Percentiles rank a stretch among this genome's conserved stretches.
Evolutionary conservation across 2,888 invertebrate species (phyloP).

Genomic region (Cantharis lateralis): DNA sequence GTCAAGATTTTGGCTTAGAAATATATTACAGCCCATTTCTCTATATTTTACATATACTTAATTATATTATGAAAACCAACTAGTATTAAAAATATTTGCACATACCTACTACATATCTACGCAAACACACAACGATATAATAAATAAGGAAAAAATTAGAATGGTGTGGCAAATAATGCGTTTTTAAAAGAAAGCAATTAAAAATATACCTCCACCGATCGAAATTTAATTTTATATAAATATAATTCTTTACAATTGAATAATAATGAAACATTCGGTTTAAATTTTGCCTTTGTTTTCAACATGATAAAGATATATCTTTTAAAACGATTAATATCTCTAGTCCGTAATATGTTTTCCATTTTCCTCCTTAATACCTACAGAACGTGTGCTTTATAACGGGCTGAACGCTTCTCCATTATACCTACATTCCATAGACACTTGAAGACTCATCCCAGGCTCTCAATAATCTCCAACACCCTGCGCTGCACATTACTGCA

Average conservation of each 20-base stretch:
- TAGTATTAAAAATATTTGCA: not conserved
- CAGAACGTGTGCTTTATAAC: slow-evolving; percentile 30
- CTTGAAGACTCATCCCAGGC: slow-evolving; percentile 34
- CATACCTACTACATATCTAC: not conserved
- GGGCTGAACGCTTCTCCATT: slow-evolving; percentile 33
- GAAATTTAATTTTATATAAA: not conserved
- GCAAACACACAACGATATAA: not conserved
- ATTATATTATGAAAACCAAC: not conserved
- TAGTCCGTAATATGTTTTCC: slow-evolving; percentile 29
- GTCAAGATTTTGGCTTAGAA: too few relatives aligned
- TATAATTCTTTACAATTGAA: not conserved
- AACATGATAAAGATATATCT: not conserved
- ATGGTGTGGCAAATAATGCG: not conserved
- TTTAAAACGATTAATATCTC: slow-evolving; percentile 25
- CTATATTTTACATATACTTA: too few relatives aligned
- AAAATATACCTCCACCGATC: not conserved
- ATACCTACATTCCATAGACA: slow-evolving; percentile 44
- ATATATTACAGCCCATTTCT: too few relatives aligned
- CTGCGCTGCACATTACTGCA: slow-evolving; percentile 53
- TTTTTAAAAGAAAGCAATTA: not conserved
- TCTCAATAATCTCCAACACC: slow-evolving; percentile 37
- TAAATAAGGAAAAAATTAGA: not conserved
- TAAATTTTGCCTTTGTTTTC: not conserved
- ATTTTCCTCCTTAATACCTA: slow-evolving; percentile 23
- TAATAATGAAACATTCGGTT: not conserved